Evolutionary conservation across 2,888 invertebrate genomes (phyloP), one percentile per base, ranked within the genome.

Genomic region (Hoplodrina blanda): DNA sequence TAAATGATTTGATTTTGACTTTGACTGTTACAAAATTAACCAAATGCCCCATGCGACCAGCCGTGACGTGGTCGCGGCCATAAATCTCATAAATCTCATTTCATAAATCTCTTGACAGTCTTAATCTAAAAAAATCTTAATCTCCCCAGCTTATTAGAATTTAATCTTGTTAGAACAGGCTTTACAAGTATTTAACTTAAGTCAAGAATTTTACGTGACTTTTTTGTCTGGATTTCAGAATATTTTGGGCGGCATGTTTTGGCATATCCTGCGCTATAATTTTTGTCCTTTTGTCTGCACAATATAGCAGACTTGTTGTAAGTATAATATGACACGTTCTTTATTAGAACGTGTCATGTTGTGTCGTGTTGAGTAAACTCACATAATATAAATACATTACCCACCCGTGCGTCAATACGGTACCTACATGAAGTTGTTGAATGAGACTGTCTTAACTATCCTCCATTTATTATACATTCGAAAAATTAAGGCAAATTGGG

Each of bases 221-320:
- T 50, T 54, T 56, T 57, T 41, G 0, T 57, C 15, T 49, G 33
- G 10, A 3, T 76, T 74, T 25, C 90, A 96, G 96, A 81, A 66
- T 91, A 56, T 95, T 93, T 82, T 96, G 95, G 95, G 71, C 87
- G 2, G 50, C 85, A n/a, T 89, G 89, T 73, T 92, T 93, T 73
- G 50, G 88, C 10, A 75, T 87, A 4, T 89, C 90, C 68, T 74
- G 88, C 7, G 85, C 78, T 20, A 76, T 93, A n/a, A 88, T 91
- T 63, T 84, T 89, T 52, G 80, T 87, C 19, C 83, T 96, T 33
- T 79, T 95, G 52, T 82, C 88, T 7, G 75, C 89, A 49, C 95
- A 95, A 73, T 94, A 90, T 73, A 75, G 72, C 15, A 90, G 94
- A 87, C 91, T 91, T 75, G 82, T 92, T 68, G 95, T 95, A 84